Percentiles rank a stretch among this genome's conserved stretches.
phyloP scores from a whole-genome alignment of 2,888 invertebrate genomes.

The Acanthococcus lagerstroemiae region DNA sequence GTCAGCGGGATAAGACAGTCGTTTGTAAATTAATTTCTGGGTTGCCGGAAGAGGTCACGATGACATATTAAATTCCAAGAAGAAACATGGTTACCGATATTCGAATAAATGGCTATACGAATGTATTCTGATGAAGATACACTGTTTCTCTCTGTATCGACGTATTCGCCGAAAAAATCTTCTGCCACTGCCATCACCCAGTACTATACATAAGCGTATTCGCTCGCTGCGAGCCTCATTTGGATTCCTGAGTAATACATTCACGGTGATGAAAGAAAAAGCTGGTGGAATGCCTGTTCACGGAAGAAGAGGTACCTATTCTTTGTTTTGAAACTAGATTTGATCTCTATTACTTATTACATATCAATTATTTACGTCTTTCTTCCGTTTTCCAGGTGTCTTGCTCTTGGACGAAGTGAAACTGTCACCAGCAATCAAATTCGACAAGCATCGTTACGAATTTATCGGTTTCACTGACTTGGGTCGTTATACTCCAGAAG shows the following conservation, averaged over 20 bases:
- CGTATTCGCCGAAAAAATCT: not conserved
- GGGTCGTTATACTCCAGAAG: conserved; percentile 15
- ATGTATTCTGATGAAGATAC: not conserved
- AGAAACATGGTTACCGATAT: not conserved
- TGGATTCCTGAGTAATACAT: conserved; percentile 33
- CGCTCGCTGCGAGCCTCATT: conserved; percentile 2
- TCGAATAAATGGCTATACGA: not conserved
- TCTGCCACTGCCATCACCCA: not conserved
- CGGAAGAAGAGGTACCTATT: conserved; percentile 31
- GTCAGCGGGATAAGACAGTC: not conserved
- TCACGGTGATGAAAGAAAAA: conserved; percentile 33
- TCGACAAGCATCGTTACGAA: conserved; percentile 2
- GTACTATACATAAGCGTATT: not conserved
- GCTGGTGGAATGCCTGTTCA: conserved; percentile 24
- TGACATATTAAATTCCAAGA: not conserved
- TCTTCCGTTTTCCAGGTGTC: conserved; percentile 10
- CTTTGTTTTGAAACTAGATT: not conserved
- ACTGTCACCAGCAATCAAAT: not conserved
- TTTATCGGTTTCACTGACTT: conserved; percentile 8
- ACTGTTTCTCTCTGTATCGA: not conserved
- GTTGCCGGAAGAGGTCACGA: not conserved
- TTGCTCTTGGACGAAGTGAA: conserved; percentile 32
- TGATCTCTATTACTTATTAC: not conserved
- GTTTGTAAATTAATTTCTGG: not conserved
- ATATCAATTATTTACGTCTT: not conserved